Evolutionary conservation across 2,113 vertebrate genomes (phyloP).

Genomic region (Microtus oregoni): DNA sequence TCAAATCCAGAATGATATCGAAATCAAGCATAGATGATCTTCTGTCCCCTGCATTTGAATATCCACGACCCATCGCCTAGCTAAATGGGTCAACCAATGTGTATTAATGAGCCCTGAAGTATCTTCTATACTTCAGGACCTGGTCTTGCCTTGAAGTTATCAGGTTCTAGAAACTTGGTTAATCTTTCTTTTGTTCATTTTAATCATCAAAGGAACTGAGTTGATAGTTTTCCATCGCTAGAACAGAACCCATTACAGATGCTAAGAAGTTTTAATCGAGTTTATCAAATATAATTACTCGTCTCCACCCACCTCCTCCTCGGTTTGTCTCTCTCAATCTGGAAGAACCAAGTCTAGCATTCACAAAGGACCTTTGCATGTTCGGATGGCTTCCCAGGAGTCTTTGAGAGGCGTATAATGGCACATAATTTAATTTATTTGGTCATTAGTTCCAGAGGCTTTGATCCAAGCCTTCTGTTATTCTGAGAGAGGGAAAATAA

Average conservation of each 20-base stretch:
- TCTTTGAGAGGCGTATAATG: constrained; percentile 86
- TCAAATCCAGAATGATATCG: not conserved
- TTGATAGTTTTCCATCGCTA: constrained; percentile 68
- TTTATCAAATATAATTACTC: constrained; percentile 86
- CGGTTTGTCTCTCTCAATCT: constrained; percentile 81
- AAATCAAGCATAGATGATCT: not conserved
- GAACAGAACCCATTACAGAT: constrained; percentile 70
- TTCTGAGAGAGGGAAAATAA: constrained; percentile 83
- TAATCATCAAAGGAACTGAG: constrained; percentile 73
- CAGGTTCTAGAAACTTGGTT: constrained; percentile 75
- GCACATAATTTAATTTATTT: constrained; percentile 86
- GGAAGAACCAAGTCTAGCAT: constrained; percentile 68
- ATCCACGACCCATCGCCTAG: not conserved
- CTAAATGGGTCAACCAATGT: constrained; percentile 1
- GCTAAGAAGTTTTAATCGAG: constrained; percentile 79
- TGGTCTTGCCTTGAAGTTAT: constrained; percentile 70
- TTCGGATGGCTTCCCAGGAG: constrained; percentile 84
- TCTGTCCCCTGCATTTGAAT: not conserved
- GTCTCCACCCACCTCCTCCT: constrained; percentile 76
- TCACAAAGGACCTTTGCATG: constrained; percentile 82
- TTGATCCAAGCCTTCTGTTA: constrained; percentile 85
- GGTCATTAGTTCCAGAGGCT: constrained; percentile 86
- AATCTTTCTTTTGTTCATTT: constrained; percentile 69
- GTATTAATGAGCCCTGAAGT: constrained; percentile 21
- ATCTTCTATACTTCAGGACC: constrained; percentile 59